These are phyloP conservation scores for Zapus hudsonius DNA, from an alignment of 2,113 vertebrate species.

Conservation along the genomic window DNA sequence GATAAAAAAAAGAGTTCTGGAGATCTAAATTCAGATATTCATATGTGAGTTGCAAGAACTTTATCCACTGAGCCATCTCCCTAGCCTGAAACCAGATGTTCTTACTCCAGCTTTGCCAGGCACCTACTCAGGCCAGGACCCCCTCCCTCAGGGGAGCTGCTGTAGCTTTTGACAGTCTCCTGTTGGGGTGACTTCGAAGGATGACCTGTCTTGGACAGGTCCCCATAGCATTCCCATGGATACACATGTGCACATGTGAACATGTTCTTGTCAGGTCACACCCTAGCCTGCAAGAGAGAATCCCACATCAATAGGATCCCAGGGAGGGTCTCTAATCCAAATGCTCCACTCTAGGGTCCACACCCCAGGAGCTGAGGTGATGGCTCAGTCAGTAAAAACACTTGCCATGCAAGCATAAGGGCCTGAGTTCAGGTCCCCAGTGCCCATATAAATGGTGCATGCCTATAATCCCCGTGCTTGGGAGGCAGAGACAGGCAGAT, in stretches of 20 bases:
- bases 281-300: neutral
- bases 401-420: too few species aligned
- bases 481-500: too few species aligned
- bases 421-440: too few species aligned
- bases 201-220: neutral
- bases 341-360: neutral
- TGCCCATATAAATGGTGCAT: too few species aligned
- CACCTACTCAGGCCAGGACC: neutral
- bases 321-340: neutral
- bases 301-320: neutral
- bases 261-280: neutral
- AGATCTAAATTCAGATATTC: too few species aligned
- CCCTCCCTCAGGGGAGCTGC: neutral
- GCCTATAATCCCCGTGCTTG: too few species aligned
- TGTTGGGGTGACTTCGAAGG: too few species aligned
- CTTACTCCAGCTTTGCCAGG: neutral
- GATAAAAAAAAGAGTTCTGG: too few species aligned
- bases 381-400: too few species aligned
- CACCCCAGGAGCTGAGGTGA: neutral
- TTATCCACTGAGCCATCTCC: too few species aligned
- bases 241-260: neutral
- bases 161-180: neutral
- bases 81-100: too few species aligned
- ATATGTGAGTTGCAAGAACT: too few species aligned
- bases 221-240: fast-evolving